These are phyloP conservation scores for Lordiphosa fenestrarum DNA, from an alignment of 2,888 invertebrate species.

Conservation along the genomic window DNA sequence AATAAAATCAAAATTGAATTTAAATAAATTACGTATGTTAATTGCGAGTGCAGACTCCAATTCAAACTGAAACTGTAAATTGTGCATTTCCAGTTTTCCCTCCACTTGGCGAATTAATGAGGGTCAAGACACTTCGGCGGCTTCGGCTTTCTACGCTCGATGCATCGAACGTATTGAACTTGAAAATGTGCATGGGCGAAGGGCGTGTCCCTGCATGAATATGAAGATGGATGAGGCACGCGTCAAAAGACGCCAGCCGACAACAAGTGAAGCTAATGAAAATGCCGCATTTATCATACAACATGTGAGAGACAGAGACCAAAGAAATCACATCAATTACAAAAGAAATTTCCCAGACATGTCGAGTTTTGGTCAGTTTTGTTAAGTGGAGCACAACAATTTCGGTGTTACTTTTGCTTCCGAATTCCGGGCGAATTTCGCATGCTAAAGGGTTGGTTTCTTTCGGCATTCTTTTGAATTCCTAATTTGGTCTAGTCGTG, in stretches of 20 bases:
- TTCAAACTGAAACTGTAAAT: constrained; percentile 47
- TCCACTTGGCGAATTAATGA: constrained; percentile 55
- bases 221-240: too few relatives aligned
- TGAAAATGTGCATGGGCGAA: neutral
- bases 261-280: too few relatives aligned
- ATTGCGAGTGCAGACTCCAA: constrained; percentile 47
- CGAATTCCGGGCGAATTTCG: neutral
- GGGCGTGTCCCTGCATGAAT: too few relatives aligned
- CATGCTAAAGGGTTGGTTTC: neutral
- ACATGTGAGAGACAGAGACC: too few relatives aligned
- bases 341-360: too few relatives aligned
- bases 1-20: constrained; percentile 68
- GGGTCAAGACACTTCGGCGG: constrained; percentile 63
- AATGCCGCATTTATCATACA: too few relatives aligned
- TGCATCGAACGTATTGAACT: too few relatives aligned
- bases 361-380: too few relatives aligned
- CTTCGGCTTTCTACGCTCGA: constrained; percentile 4
- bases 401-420: neutral
- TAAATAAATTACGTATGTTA: constrained; percentile 75
- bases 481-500: too few relatives aligned
- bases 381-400: too few relatives aligned
- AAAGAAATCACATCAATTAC: too few relatives aligned
- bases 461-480: neutral
- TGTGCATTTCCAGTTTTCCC: constrained; percentile 32
- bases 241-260: too few relatives aligned